These are phyloP conservation scores for Volucella inanis DNA, from an alignment of 2,888 invertebrate genomes.

Conservation along the genomic window DNA sequence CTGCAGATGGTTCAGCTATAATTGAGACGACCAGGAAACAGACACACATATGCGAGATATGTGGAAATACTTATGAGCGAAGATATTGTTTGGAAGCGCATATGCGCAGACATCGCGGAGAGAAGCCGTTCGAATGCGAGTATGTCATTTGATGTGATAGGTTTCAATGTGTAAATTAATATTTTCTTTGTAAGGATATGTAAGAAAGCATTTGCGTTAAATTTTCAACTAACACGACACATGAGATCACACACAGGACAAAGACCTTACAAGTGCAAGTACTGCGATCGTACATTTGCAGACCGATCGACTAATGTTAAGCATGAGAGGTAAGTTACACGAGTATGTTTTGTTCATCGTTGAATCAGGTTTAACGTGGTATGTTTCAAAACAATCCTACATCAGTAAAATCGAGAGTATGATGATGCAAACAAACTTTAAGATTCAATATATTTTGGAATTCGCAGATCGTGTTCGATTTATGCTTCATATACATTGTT, in stretches of 20 bases:
- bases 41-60: slow-evolving; percentile 80
- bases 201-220: slow-evolving; percentile 80
- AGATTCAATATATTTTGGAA: no score
- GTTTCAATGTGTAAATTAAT: background rate
- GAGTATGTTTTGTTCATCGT: no score
- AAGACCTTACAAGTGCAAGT: slow-evolving; percentile 81
- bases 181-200: slow-evolving; percentile 79
- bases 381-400: no score
- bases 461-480: no score
- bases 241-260: slow-evolving; percentile 82
- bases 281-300: slow-evolving; percentile 81
- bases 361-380: no score
- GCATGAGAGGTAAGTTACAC: slow-evolving; percentile 80
- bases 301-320: slow-evolving; percentile 82
- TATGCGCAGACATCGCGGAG: slow-evolving; percentile 81
- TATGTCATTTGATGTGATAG: slow-evolving; percentile 75
- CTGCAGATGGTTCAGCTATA: slow-evolving; percentile 76
- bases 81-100: slow-evolving; percentile 81
- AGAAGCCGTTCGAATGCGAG: slow-evolving; percentile 82
- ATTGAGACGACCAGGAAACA: slow-evolving; percentile 76
- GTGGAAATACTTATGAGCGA: slow-evolving; percentile 81
- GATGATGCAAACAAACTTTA: no score
- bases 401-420: no score
- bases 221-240: slow-evolving; percentile 82
- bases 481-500: no score